These are phyloP conservation scores for Alentia gelatinosa DNA, from an alignment of 2,888 invertebrate genomes.

Conservation along the genomic window DNA sequence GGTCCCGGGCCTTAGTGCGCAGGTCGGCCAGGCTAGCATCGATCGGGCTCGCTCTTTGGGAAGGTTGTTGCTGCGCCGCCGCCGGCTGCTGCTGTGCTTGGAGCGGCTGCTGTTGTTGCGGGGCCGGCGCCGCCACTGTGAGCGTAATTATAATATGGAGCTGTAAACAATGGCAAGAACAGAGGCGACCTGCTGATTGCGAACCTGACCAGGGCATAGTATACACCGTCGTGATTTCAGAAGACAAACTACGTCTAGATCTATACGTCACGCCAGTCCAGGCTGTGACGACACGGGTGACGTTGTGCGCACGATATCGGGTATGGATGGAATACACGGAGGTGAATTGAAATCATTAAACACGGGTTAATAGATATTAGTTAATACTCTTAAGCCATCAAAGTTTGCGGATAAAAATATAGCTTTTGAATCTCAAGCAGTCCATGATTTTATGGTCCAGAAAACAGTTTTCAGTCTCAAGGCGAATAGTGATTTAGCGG, in stretches of 20 bases:
- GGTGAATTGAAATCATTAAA: no score
- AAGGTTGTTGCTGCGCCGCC: background rate
- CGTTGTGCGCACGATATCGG: no score
- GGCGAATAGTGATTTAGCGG: no score
- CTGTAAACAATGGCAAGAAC: background rate
- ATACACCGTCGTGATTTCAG: constrained; percentile 38
- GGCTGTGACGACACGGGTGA: no score
- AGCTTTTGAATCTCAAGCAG: no score
- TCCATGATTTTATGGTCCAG: no score
- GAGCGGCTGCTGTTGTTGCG: constrained; percentile 9
- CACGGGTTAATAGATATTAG: no score
- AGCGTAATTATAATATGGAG: constrained; percentile 51
- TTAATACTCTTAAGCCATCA: no score
- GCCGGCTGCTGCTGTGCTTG: background rate
- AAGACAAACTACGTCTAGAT: background rate
- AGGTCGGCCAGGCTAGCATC: constrained; percentile 53
- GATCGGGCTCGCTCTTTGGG: constrained; percentile 51
- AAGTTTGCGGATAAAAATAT: no score
- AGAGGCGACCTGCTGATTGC: background rate
- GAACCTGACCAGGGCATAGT: background rate
- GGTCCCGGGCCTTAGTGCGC: constrained; percentile 44
- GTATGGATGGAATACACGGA: no score
- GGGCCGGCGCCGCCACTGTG: constrained; percentile 43
- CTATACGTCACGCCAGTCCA: no score
- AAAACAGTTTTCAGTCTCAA: no score